Base-by-base conservation (phyloP, 2,888 invertebrate genomes). In the Euplexia lucipara region DNA sequence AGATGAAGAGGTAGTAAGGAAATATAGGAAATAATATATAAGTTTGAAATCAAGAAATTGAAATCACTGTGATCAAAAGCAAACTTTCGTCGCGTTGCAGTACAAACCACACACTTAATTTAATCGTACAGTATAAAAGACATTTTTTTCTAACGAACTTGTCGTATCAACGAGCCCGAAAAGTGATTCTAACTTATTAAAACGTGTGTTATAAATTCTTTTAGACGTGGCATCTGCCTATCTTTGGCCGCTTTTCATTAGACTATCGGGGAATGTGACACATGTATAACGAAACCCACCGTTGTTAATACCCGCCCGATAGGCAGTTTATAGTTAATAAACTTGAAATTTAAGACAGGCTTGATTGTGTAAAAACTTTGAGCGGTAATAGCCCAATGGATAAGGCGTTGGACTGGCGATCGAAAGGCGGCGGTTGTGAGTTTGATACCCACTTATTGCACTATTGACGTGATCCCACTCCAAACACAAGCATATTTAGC, bases 131-230 rank as follows among this genome's bases (percentile, higher is more conserved):
- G 6, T 73, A 8, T 79, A 82, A 82, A 81, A 71, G 7, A 18
- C 4, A 16, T 26, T 54, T 35, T n/a, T 22, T 39, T 12, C 44
- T 49, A 70, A 70, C 61, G 49, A 70, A 75, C 59, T 58, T 47
- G 45, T 75, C 47, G 54, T 58, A 69, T 54, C 61, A 78, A 75
- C 61, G 48, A 68, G 42, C 61, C 70, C 56, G 66, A 74, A 74
- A 74, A 67, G 41, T 77, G 74, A 78, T 72, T 57, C 44, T 60
- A 57, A 62, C 71, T 54, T 68, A 70, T 82, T 71, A 75, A 65
- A 73, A 53, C 58, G 51, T 59, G 42, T 59, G 59, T 73, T 56
- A 78, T 83, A 81, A 75, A 83, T 83, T 82, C 39, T 69, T 63
- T 64, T 64, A 56, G 73, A 82, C 70, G 41, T 66, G 67, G 64